Evolutionary conservation across 2,113 vertebrate species (phyloP).

Genomic region (Vidua chalybeata): DNA sequence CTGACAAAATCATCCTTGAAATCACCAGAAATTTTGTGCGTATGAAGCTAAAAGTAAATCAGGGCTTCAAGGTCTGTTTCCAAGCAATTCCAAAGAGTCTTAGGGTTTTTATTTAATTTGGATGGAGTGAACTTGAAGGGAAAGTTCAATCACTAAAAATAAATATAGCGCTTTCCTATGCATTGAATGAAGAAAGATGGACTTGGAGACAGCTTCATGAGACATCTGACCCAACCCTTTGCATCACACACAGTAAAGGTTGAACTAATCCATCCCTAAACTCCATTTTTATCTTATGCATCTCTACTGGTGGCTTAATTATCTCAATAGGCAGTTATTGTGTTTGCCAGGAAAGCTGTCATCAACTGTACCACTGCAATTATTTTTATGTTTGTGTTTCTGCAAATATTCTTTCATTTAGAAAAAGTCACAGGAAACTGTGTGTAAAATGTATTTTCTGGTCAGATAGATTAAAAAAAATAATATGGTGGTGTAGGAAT

Average conservation of each 20-base stretch:
- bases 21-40: not conserved
- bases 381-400: conserved; percentile 1
- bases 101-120: not conserved
- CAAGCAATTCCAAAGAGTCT: not conserved
- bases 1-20: not conserved
- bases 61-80: not conserved
- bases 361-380: not conserved
- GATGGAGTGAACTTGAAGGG: not conserved
- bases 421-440: not conserved
- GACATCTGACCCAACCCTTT: not conserved
- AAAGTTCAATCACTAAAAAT: not conserved
- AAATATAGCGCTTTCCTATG: not conserved
- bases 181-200: not conserved
- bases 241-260: not conserved
- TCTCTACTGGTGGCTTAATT: not conserved
- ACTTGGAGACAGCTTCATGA: not conserved
- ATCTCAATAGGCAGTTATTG: not conserved
- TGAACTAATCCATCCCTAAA: not conserved
- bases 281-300: not conserved
- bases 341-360: not conserved
- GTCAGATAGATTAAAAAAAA: conserved; percentile 32
- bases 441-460: conserved; percentile 1
- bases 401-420: not conserved
- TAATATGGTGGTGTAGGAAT: not conserved
- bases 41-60: not conserved